Percentiles rank a stretch among this genome's conserved stretches.
These are phyloP conservation scores for Garrulus glandarius DNA, from an alignment of 2,797 vertebrate species.

Conservation along the genomic window DNA sequence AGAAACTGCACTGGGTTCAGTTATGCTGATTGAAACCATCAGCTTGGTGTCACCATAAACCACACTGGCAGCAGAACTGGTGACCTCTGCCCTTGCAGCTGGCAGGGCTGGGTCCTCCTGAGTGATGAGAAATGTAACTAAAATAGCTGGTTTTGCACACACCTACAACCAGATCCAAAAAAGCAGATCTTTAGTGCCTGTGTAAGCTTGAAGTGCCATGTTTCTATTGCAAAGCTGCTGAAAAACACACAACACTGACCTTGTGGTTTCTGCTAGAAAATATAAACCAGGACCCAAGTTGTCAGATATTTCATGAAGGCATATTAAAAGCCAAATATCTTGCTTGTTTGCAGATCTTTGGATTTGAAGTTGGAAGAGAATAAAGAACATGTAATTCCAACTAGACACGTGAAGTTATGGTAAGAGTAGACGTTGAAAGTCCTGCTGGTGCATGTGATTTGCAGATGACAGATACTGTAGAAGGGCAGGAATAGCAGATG, in stretches of 20 bases:
- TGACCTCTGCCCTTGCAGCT: not conserved
- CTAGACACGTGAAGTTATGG: slow-evolving; percentile 42
- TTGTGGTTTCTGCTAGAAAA: not conserved
- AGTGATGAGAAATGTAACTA: not conserved
- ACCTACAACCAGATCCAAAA: not conserved
- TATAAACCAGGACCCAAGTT: not conserved
- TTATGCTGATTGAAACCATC: not conserved
- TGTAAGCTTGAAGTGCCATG: accelerated
- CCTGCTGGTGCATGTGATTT: not conserved
- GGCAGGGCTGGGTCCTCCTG: not conserved
- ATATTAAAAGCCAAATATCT: not conserved
- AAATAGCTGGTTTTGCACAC: not conserved
- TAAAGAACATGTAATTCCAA: not conserved
- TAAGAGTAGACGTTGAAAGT: slow-evolving; percentile 26
- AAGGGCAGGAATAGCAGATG: not conserved
- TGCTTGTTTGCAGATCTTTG: slow-evolving; percentile 28
- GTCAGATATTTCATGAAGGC: not conserved
- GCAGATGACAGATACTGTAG: not conserved
- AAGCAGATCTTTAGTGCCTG: not conserved
- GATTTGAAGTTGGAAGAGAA: not conserved
- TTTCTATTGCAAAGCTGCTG: not conserved
- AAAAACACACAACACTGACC: not conserved
- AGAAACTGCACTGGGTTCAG: not conserved
- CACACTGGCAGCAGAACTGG: not conserved
- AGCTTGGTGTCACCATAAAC: not conserved